Conservation (phyloP, 1,140 invertebrate genomes). For the Yoshiicerus persimilis region DNA sequence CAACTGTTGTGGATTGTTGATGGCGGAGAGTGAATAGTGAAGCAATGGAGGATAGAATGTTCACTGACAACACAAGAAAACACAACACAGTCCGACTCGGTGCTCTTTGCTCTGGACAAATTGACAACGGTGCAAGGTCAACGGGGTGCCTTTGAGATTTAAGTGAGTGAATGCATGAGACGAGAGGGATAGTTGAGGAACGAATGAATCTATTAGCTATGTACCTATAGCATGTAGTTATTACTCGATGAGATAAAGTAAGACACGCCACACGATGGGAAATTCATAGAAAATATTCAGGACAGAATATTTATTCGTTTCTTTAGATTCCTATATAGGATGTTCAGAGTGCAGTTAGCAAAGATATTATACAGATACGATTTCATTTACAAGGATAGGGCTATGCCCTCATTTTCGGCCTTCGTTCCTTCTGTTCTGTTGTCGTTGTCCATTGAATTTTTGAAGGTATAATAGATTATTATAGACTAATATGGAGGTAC, state of each 20-base stretch:
- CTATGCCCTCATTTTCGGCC: constrained; percentile 14
- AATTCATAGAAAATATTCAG: background rate
- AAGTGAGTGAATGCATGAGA: background rate
- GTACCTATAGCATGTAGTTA: background rate
- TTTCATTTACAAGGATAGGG: background rate
- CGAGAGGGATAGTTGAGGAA: background rate
- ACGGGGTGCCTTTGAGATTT: constrained; percentile 17
- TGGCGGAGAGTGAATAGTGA: background rate
- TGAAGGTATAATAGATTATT: background rate
- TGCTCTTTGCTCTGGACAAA: background rate
- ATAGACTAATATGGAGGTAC: background rate
- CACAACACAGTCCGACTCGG: background rate
- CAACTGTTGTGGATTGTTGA: background rate
- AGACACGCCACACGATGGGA: background rate
- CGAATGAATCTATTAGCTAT: background rate
- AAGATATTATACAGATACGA: background rate
- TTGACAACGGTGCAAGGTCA: constrained; percentile 17
- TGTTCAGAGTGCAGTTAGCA: background rate
- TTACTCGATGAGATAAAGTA: background rate
- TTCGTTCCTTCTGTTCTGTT: background rate
- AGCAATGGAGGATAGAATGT: background rate
- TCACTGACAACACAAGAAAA: too few relatives aligned
- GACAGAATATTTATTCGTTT: background rate
- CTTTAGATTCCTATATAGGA: too few relatives aligned
- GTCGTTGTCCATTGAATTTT: background rate